Evolutionary conservation across 2,113 vertebrate genomes (phyloP), one percentile per base, ranked within the genome.

Genomic region (Pituophis catenifer): DNA sequence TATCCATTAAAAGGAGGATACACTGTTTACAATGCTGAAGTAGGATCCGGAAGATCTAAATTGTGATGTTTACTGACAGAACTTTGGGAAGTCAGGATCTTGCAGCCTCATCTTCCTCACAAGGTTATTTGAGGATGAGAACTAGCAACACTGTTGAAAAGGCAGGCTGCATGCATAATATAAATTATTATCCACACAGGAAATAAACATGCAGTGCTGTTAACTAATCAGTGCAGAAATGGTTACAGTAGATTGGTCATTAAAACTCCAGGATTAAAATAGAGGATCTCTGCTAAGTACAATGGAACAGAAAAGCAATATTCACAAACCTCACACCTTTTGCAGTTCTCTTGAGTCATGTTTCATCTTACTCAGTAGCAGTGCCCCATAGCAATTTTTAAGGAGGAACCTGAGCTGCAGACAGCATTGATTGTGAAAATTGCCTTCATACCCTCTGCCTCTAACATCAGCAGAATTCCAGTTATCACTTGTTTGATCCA

Each of bases 191-290:
- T 0, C 48, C 50, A 90, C 1, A 50, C 50, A 93, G 2, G 57
- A 94, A 94, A 91, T 1, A 59, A 81, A 91, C 92, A 94, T 91
- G 91, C 93, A 88, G 38, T n/a, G n/a, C 48, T 57, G 5, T 9
- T 0, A 58, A 6, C 0, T 0, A 8, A 23, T 52, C 89, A 53
- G 5, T 53, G 13, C 59, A 5, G 89, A 75, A 44, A 87, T 1
- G n/a, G 70, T 8, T 81, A 21, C 5, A 38, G 17, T 81, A 81
- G 17, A 81, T 81, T 44, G 75, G 75, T 44, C 17, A 21, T 81
- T 81, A 38, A 81, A 81, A 81, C 75, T 81, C 75, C 33, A 81
- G 8, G 75, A 44, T 81, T 81, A 81, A 81, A 81, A 81, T 44
- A 33, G 54, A 62, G 24, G 38, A 29, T 29, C 57, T 81, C 13